Conservation (phyloP, 2,797 vertebrate genomes). For the Linurgus olivaceus region DNA sequence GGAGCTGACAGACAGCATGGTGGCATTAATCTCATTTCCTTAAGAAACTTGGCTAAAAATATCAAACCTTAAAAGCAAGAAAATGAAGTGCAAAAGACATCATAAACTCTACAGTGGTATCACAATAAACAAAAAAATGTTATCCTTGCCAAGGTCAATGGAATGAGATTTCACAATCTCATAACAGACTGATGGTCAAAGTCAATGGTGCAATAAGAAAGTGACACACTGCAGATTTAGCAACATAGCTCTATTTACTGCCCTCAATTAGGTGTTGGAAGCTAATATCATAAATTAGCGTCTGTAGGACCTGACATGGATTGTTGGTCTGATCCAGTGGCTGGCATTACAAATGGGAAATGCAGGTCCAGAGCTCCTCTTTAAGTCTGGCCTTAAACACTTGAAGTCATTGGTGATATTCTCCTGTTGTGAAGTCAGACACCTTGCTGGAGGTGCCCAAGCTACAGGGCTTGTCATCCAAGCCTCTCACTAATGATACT, state of each 20-base stretch:
- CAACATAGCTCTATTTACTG: neutral
- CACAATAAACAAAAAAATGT: neutral
- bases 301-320: neutral
- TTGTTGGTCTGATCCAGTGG: neutral
- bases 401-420: neutral
- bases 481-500: neutral
- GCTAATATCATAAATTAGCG: neutral
- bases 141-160: neutral
- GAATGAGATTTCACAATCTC: neutral
- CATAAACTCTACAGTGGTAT: neutral
- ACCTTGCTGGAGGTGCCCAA: neutral
- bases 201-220: neutral
- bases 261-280: neutral
- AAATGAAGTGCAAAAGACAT: constrained; percentile 7
- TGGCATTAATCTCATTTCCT: neutral
- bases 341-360: neutral
- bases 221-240: neutral
- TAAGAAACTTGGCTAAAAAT: neutral
- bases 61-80: constrained; percentile 21
- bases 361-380: rapidly evolving
- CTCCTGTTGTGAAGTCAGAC: neutral
- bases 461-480: neutral
- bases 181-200: neutral
- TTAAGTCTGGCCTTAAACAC: neutral
- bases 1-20: neutral